Evolutionary conservation across 2,888 invertebrate species (phyloP).

Genomic region (Harpalus rubripes): DNA sequence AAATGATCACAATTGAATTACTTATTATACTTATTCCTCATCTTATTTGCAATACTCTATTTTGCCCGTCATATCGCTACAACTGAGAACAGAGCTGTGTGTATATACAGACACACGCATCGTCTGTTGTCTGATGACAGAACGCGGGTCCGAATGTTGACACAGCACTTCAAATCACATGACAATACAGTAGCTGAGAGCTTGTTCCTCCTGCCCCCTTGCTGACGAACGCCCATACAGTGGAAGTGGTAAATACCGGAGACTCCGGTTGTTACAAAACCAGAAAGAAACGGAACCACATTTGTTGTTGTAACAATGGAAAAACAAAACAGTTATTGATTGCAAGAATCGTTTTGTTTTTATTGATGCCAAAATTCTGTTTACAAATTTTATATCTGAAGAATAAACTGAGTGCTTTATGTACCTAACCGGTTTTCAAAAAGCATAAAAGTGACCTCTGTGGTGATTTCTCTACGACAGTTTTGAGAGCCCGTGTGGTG

Average conservation of each 20-base stretch:
- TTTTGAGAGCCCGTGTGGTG: too few species aligned
- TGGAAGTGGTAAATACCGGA: constrained; percentile 1
- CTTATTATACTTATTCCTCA: background rate
- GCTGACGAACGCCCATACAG: background rate
- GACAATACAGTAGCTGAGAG: constrained; percentile 77
- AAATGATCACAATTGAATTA: background rate
- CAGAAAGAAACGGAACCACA: background rate
- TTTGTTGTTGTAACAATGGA: background rate
- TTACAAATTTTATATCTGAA: background rate
- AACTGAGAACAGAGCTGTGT: constrained; percentile 3
- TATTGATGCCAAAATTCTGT: background rate
- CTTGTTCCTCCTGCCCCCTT: constrained; percentile 5
- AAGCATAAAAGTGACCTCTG: too few species aligned
- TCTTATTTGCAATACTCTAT: background rate
- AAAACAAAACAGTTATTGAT: background rate
- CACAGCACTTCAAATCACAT: constrained; percentile 77
- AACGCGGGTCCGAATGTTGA: constrained; percentile 73
- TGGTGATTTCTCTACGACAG: too few species aligned
- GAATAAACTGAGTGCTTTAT: background rate
- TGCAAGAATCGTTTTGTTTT: background rate
- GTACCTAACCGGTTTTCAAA: too few species aligned
- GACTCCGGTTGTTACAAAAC: constrained; percentile 1
- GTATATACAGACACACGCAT: constrained; percentile 36
- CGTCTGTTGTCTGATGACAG: constrained; percentile 34
- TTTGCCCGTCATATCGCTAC: background rate